These are phyloP conservation scores for Amphipoea lucens DNA, from an alignment of 2,888 invertebrate species.

Conservation along the genomic window DNA sequence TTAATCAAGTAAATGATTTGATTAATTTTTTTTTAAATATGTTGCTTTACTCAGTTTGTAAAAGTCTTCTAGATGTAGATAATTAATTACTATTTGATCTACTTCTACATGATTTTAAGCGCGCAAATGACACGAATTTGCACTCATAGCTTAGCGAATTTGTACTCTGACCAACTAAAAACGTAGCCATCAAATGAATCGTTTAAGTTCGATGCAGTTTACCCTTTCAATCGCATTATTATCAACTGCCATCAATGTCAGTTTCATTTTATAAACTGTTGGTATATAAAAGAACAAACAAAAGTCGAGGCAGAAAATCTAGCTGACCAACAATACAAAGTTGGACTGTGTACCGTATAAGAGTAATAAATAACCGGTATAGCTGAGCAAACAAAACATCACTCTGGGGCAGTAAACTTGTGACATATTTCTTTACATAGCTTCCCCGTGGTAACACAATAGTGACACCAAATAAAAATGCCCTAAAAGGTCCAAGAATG, in stretches of 20 bases:
- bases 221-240: background rate
- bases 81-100: background rate
- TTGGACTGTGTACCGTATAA: slow-evolving; percentile 37
- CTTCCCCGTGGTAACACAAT: slow-evolving; percentile 37
- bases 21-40: background rate
- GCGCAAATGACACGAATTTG: too few species aligned
- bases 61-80: background rate
- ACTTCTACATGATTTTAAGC: background rate
- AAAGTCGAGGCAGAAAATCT: slow-evolving; percentile 27
- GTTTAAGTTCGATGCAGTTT: background rate
- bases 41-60: background rate
- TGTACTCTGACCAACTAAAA: background rate
- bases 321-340: slow-evolving; percentile 50
- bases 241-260: background rate
- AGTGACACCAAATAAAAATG: slow-evolving; percentile 17
- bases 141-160: too few species aligned
- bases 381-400: slow-evolving; percentile 65
- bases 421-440: slow-evolving; percentile 50
- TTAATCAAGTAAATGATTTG: too few species aligned
- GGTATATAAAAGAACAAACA: background rate
- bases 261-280: background rate
- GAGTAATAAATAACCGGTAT: slow-evolving; percentile 61
- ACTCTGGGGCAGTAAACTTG: slow-evolving; percentile 58
- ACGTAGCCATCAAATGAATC: background rate
- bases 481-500: slow-evolving; percentile 10